phyloP scores from a whole-genome alignment of 2,888 invertebrate species.

The Fabriciana adippe region DNA sequence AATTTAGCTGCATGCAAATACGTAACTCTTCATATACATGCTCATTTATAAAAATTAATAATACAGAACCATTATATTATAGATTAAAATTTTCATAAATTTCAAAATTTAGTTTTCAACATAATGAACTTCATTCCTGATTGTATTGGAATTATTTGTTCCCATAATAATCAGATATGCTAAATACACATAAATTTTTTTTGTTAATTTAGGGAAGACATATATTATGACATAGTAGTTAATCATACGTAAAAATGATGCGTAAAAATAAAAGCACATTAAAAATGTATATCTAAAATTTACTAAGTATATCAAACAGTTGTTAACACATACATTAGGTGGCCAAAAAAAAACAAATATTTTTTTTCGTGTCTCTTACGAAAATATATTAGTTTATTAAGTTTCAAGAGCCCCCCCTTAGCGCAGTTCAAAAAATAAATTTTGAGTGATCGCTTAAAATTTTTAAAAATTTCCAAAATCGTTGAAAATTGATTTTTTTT shows the following conservation, averaged over 20 bases:
- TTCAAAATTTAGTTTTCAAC: neutral
- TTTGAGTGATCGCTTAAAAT: no score
- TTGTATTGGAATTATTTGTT: neutral
- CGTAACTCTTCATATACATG: neutral
- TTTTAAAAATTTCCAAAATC: no score
- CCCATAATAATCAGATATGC: neutral
- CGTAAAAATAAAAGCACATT: slow-evolving; percentile 5
- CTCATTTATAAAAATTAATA: no score
- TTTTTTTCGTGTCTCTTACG: no score
- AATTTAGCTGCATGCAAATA: slow-evolving; percentile 4
- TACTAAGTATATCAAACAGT: no score
- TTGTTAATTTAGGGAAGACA: slow-evolving; percentile 2
- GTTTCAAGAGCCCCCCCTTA: no score
- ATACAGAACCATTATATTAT: no score
- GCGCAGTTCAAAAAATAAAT: no score
- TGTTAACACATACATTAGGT: no score
- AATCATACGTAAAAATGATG: neutral
- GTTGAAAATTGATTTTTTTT: no score
- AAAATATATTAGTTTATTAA: no score
- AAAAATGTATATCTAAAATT: neutral
- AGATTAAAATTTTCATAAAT: neutral
- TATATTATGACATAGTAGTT: neutral
- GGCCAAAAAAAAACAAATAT: no score
- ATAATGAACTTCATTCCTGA: neutral
- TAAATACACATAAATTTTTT: neutral